Base-by-base conservation (phyloP, 2,113 vertebrate genomes). In the Oceanites oceanicus region DNA sequence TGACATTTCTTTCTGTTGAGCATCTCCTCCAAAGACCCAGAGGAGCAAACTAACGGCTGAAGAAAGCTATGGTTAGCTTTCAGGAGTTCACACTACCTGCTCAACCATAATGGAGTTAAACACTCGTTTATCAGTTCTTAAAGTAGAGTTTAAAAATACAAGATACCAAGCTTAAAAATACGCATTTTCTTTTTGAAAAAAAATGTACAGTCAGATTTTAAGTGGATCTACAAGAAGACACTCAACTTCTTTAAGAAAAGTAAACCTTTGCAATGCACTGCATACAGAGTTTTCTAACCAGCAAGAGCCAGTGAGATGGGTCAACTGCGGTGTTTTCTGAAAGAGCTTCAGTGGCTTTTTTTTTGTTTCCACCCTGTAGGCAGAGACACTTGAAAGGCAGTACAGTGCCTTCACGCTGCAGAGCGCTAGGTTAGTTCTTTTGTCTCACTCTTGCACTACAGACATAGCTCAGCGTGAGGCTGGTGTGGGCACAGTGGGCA, bases 401-500 rank as follows among this genome's bases (percentile, higher is more conserved):
- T 10, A 56, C 6, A 58, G 74, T 2, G 62, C n/a, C 50, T 36
- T 47, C 83, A 58, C 2, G 7, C 67, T 45, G 59, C 49, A 27
- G 32, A 63, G 45, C 58, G 11, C 7, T 2, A 9, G 26, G 59
- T 20, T 16, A 8, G 23, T 2, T 84, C 25, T 22, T 15, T 22
- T 70, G 3, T 32, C 30, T 23, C 23, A 8, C 50, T 2, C 73
- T 5, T 61, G 49, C 40, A 7, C 15, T 15, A 15, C 59, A 49
- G 52, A 3, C 21, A 3, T 0, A 49, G 84, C 68, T 97, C 97
- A 98, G 45, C 97, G 98, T 3, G 98, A 80, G 34, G 97, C 77
- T 0, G 98, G 97, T 0, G 98, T 98, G 3, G 99, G 96, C 87
- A 99, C 98, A 0, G 98, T 95, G 29, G 99, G 98, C 36, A 99